Base-by-base conservation (phyloP, 2,797 vertebrate genomes). In the Chaetophractus vellerosus region DNA sequence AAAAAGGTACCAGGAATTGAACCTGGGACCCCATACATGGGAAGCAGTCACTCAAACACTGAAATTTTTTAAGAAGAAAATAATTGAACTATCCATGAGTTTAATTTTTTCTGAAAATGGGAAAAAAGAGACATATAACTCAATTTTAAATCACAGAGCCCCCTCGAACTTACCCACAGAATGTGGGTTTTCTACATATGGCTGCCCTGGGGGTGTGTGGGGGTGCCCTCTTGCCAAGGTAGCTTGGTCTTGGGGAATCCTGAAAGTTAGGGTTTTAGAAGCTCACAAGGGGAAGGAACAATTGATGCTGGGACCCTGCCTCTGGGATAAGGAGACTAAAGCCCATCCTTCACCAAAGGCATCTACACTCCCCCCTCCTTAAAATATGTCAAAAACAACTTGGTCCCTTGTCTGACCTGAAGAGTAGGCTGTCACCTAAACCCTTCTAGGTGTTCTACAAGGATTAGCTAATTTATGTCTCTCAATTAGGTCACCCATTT, bases 51-150 rank as follows among this genome's bases (percentile, higher is more conserved):
- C 38, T 38, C 38, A 38, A 38, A 3, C 38, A 38, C 38, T 38
- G 38, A 38, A 81, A 91, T 19, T 61, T 88, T 55, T 59, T 85
- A 76, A 91, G 86, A 52, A 75, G 61, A 71, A 96, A 84, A 52
- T 12, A 45, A 87, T 76, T 38, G 84, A 71, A 61, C 41, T 26
- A 2, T 31, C 59, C 6, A n/a, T 4, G 64, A 75, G 55, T n/a
- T 90, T 80, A 71, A 57, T 50, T 18, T 79, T 36, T 64, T 59
- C 75, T 33, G 8, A 68, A 57, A 79, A 55, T 5, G 23, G 71
- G 18, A 48, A 64, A 50, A 78, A 57, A 87, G 71, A 63, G 4
- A 38, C 2, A 31, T 41, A 31, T 41, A 38, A 12, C 26, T 80
- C 28, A 45, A 4, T 31, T 91, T 78, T 28, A 55, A 36, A 90